Percentiles rank a stretch among this genome's conserved stretches.
Evolutionary conservation across 2,113 vertebrate species (phyloP).

Genomic region (Chloropsis hardwickii): DNA sequence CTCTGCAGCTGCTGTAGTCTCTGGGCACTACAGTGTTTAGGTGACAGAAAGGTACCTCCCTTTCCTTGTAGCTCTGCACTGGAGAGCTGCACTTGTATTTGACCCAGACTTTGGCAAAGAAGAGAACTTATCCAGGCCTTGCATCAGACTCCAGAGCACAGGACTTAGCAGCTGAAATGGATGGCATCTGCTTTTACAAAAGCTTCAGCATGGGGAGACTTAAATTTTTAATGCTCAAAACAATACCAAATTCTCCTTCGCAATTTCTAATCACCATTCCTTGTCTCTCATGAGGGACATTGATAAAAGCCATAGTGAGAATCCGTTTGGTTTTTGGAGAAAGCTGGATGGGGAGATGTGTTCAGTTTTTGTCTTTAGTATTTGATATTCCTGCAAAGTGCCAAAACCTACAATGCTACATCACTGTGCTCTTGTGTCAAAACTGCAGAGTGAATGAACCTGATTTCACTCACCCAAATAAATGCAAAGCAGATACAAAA

Average conservation of each 20-base stretch:
- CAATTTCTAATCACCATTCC: neutral
- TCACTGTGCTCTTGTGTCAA: neutral
- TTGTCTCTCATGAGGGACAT: neutral
- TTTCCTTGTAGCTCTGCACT: neutral
- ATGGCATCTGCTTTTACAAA: neutral
- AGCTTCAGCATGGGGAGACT: neutral
- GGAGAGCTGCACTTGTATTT: neutral
- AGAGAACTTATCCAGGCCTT: neutral
- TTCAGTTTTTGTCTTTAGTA: neutral
- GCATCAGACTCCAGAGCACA: neutral
- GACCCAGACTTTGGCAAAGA: neutral
- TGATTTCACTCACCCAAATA: neutral
- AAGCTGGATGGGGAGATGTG: neutral
- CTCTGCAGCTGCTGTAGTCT: neutral
- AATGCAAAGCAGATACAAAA: constrained; percentile 1
- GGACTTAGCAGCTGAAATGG: neutral
- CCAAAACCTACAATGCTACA: neutral
- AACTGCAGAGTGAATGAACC: neutral
- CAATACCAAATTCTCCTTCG: neutral
- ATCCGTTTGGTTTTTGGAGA: neutral
- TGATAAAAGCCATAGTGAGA: neutral
- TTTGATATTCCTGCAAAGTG: neutral
- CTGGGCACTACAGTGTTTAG: neutral
- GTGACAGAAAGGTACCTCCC: neutral
- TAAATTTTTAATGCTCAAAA: neutral